Evolutionary conservation across 2,797 vertebrate genomes (phyloP).

Genomic region (Danio jaintianensis): DNA sequence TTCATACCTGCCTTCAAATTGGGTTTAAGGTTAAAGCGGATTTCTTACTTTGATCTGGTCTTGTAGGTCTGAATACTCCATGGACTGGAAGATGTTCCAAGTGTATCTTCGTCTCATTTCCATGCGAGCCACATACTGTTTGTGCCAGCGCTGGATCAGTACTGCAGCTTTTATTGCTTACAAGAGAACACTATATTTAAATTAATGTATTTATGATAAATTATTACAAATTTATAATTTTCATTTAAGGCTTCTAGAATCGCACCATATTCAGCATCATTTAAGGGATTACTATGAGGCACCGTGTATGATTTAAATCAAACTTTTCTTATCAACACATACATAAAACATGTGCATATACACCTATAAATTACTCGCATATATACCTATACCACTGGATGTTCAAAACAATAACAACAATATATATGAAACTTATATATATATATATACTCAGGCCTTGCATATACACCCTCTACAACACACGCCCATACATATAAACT

Average conservation of each 20-base stretch:
- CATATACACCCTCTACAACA: too few species aligned
- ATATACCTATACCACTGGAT: too few species aligned
- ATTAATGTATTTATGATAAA: background rate
- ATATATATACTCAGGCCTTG: too few species aligned
- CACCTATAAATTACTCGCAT: too few species aligned
- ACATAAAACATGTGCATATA: too few species aligned
- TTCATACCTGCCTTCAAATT: too few species aligned
- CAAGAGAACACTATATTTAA: background rate
- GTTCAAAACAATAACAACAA: too few species aligned
- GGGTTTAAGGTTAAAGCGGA: background rate
- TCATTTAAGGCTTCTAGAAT: background rate
- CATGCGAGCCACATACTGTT: slow-evolving; percentile 85
- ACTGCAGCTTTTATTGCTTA: slow-evolving; percentile 85
- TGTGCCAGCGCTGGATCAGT: slow-evolving; percentile 93
- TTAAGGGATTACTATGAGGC: background rate
- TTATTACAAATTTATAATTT: background rate
- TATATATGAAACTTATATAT: too few species aligned
- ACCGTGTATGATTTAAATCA: too few species aligned
- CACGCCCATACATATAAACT: too few species aligned
- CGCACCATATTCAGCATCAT: background rate
- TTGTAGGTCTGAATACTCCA: slow-evolving; percentile 93
- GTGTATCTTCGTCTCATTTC: slow-evolving; percentile 91
- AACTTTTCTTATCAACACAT: too few species aligned
- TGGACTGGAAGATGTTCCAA: slow-evolving; percentile 96
- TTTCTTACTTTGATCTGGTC: slow-evolving; percentile 90